These are phyloP conservation scores for Bos indicus DNA, from an alignment of 2,113 vertebrate genomes.

Conservation along the genomic window DNA sequence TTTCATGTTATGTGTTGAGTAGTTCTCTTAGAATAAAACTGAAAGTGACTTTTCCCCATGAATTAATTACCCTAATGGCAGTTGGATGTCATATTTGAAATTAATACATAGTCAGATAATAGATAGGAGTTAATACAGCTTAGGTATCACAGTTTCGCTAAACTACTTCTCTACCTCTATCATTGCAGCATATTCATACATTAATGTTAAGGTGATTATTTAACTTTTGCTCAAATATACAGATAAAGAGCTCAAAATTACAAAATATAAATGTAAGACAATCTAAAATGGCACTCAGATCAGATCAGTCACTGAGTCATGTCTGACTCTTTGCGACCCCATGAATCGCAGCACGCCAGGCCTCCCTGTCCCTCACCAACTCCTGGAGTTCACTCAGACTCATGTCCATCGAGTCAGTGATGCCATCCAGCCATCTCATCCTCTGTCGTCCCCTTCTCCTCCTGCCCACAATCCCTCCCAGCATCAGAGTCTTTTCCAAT, in stretches of 20 bases:
- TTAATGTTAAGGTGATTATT: not conserved
- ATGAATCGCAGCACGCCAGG: too few relatives aligned
- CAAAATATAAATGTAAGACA: not conserved
- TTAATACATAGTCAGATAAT: not conserved
- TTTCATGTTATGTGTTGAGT: not conserved
- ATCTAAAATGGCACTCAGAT: not conserved
- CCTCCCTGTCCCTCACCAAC: too few relatives aligned
- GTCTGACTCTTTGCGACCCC: too few relatives aligned
- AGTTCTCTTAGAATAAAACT: not conserved
- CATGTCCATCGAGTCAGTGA: too few relatives aligned
- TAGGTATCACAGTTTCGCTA: not conserved
- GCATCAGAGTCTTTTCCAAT: too few relatives aligned
- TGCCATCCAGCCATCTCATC: too few relatives aligned
- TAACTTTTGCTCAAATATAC: not conserved
- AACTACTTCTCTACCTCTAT: not conserved
- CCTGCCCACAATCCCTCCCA: too few relatives aligned
- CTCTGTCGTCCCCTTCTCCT: too few relatives aligned
- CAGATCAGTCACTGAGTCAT: too few relatives aligned
- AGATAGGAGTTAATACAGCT: not conserved
- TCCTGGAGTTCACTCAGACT: too few relatives aligned
- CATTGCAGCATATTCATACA: not conserved
- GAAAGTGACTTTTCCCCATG: not conserved
- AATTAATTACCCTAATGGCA: not conserved
- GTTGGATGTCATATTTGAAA: not conserved
- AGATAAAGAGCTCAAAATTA: not conserved